Evolutionary conservation across 2,113 vertebrate genomes (phyloP), one percentile per base, ranked within the genome.

Genomic region (Oncorhynchus gorbuscha): DNA sequence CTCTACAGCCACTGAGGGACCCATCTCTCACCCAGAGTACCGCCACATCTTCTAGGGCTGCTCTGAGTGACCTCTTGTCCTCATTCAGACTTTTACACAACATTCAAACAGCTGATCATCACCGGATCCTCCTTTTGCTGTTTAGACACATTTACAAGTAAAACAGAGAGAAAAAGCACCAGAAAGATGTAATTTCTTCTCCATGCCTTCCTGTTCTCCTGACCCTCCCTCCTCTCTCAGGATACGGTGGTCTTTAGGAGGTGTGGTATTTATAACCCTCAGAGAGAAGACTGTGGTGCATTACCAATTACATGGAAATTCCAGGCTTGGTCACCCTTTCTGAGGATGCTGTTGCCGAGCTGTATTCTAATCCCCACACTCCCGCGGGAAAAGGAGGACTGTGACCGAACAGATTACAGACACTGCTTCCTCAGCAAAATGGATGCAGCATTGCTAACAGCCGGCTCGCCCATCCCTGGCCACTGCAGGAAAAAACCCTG

Each of bases 271-370:
- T 75, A 75, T 79, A 83, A 35, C 67, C 61, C 73, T 14, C 4
- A 12, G 72, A 73, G 76, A 26, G 62, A 74, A 72, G 72, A 64
- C 84, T 81, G 77, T 77, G 81, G 80, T 78, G 85, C 82, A 83
- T 86, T 81, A 80, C 87, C 90, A 92, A 93, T 94, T 93, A 90
- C 89, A 92, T 86, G 89, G 91, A 94, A 91, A 93, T 93, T 92
- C 84, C 84, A 77, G 28, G 86, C 77, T 82, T 71, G 80, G 92
- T 91, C 90, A 92, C 86, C 87, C 91, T 81, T 90, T 89, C 76
- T 69, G 78, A 55, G 83, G 82, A 90, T 77, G 83, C 84, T 82
- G 76, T 84, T 90, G 87, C 88, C 80, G 73, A 71, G 78, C 84
- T 18, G 77, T 84, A 79, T 87, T 89, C 30, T 92, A 92, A 92